Conservation (phyloP, 2,797 vertebrate species). For the Prionace glauca region DNA sequence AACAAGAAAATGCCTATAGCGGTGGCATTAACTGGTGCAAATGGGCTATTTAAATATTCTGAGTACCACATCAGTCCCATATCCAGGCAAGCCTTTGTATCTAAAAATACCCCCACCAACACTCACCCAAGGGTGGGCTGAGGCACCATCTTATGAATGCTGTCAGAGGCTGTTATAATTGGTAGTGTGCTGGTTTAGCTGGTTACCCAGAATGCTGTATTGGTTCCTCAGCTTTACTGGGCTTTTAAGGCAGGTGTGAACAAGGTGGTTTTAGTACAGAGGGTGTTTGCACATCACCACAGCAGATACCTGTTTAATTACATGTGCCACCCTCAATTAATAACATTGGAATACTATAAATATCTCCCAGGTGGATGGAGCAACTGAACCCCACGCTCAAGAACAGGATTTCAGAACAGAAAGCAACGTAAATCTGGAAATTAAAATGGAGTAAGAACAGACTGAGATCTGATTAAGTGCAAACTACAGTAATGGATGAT, state of each 20-base stretch:
- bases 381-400: neutral
- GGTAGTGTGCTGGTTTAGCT: neutral
- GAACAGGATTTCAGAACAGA: neutral
- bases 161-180: neutral
- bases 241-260: neutral
- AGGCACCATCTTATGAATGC: neutral
- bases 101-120: neutral
- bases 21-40: neutral
- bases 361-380: neutral
- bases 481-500: neutral
- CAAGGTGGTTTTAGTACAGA: neutral
- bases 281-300: neutral
- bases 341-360: neutral
- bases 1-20: neutral
- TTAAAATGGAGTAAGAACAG: neutral
- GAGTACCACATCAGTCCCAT: neutral
- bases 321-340: neutral
- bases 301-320: neutral
- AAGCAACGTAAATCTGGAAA: neutral
- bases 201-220: neutral
- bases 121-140: neutral
- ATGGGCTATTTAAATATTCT: neutral
- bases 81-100: neutral
- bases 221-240: neutral
- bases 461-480: neutral